Percentiles rank a stretch among this genome's conserved stretches.
These are phyloP conservation scores for Hypanus sabinus DNA, from an alignment of 2,113 vertebrate species.

Conservation along the genomic window DNA sequence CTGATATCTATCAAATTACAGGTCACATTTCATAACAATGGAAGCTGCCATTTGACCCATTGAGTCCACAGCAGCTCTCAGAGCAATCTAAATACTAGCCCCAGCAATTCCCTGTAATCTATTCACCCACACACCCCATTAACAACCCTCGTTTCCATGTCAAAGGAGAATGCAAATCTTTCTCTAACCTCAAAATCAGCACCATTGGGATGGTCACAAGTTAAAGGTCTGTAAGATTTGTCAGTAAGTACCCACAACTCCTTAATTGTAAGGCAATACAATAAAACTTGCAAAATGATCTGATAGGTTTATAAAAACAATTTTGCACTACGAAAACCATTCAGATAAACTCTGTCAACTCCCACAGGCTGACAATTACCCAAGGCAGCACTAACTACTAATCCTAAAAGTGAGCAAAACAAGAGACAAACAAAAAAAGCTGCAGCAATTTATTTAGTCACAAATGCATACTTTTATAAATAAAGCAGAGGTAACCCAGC, in stretches of 20 bases:
- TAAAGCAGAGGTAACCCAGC: neutral
- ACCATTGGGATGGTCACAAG: neutral
- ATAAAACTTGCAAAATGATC: neutral
- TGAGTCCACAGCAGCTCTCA: no score
- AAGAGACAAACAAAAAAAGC: neutral
- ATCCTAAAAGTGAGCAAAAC: neutral
- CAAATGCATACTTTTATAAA: neutral
- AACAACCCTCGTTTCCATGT: no score
- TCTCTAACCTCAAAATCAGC: neutral
- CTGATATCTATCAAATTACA: neutral
- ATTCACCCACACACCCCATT: no score
- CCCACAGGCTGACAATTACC: neutral
- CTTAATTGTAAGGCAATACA: neutral
- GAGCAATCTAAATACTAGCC: no score
- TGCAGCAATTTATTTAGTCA: neutral
- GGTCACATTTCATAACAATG: no score
- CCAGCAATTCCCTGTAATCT: no score
- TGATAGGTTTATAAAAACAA: neutral
- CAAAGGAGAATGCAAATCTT: neutral
- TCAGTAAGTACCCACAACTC: neutral
- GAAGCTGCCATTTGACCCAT: no score
- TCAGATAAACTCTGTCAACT: neutral
- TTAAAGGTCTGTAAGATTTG: neutral
- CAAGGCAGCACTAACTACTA: neutral
- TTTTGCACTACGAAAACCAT: neutral